Evolutionary conservation across 2,888 invertebrate genomes (phyloP).

Genomic region (Lucinisca nassula): DNA sequence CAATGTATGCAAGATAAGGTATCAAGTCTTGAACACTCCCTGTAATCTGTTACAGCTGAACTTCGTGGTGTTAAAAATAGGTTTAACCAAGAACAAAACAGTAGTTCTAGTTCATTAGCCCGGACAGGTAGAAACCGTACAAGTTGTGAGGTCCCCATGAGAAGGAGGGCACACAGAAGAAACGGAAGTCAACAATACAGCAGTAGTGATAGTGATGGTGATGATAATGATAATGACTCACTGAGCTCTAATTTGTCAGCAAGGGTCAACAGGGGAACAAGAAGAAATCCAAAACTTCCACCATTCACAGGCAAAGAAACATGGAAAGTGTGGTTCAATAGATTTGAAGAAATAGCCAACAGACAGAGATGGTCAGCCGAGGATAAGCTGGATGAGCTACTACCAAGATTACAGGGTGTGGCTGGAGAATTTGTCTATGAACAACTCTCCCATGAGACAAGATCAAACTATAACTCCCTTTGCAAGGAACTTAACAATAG

Average conservation of each 20-base stretch:
- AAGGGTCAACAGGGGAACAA: background rate
- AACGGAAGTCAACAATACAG: background rate
- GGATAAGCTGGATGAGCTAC: too few species aligned
- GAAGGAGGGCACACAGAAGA: background rate
- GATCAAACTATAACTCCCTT: too few species aligned
- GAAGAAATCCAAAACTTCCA: slow-evolving; percentile 23
- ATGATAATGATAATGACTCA: background rate
- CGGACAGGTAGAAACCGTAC: too few species aligned
- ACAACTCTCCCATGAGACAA: too few species aligned
- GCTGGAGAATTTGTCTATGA: too few species aligned
- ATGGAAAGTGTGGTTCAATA: too few species aligned
- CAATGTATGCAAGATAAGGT: background rate
- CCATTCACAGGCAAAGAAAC: slow-evolving; percentile 44
- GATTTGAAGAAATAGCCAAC: slow-evolving; percentile 33
- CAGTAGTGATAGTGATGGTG: background rate
- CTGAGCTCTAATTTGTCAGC: background rate
- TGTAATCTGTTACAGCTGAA: background rate
- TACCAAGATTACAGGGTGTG: too few species aligned
- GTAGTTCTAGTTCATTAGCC: background rate
- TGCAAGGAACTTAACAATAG: too few species aligned
- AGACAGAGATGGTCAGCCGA: slow-evolving; percentile 28
- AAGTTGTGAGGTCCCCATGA: too few species aligned
- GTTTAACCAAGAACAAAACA: background rate
- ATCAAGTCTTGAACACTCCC: background rate
- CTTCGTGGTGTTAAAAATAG: background rate